Evolutionary conservation across 2,797 vertebrate genomes (phyloP).

Genomic region (Acanthiza pusilla): DNA sequence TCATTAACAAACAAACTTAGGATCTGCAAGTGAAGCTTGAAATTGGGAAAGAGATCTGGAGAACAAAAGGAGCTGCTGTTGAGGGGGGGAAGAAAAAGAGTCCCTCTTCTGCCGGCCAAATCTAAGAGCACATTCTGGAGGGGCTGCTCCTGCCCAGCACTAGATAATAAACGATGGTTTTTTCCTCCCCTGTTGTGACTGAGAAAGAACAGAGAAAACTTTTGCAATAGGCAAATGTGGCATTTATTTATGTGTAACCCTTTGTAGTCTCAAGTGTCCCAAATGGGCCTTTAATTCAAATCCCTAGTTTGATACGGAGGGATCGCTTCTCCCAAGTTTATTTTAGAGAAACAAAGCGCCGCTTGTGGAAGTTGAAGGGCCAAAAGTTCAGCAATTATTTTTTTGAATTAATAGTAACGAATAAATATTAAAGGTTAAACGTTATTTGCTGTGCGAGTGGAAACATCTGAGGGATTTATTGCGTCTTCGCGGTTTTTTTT

Average conservation of each 20-base stretch:
- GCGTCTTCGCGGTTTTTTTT: neutral
- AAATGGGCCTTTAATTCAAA: conserved; percentile 68
- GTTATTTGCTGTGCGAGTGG: neutral
- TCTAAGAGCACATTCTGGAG: conserved; percentile 70
- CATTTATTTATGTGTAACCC: conserved; percentile 76
- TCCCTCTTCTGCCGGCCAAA: conserved; percentile 71
- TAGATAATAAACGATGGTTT: conserved; percentile 71
- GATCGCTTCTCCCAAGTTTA: conserved; percentile 55
- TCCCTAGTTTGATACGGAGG: conserved; percentile 49
- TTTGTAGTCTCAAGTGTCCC: conserved; percentile 73
- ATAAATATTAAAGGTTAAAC: conserved; percentile 62
- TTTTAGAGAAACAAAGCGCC: conserved; percentile 69
- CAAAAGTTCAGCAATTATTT: conserved; percentile 70
- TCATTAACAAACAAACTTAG: conserved; percentile 86
- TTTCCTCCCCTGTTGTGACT: conserved; percentile 71
- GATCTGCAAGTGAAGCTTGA: conserved; percentile 83
- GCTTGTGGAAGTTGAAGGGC: conserved; percentile 58
- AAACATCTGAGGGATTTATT: neutral
- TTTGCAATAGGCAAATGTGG: conserved; percentile 74
- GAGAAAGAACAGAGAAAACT: conserved; percentile 76
- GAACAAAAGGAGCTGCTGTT: conserved; percentile 85
- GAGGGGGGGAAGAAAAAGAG: conserved; percentile 7
- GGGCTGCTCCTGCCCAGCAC: conserved; percentile 67
- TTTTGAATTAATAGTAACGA: conserved; percentile 57
- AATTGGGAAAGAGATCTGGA: conserved; percentile 79